These are phyloP conservation scores for Mylabris phalerata DNA, from an alignment of 1,140 invertebrate genomes.

Conservation along the genomic window DNA sequence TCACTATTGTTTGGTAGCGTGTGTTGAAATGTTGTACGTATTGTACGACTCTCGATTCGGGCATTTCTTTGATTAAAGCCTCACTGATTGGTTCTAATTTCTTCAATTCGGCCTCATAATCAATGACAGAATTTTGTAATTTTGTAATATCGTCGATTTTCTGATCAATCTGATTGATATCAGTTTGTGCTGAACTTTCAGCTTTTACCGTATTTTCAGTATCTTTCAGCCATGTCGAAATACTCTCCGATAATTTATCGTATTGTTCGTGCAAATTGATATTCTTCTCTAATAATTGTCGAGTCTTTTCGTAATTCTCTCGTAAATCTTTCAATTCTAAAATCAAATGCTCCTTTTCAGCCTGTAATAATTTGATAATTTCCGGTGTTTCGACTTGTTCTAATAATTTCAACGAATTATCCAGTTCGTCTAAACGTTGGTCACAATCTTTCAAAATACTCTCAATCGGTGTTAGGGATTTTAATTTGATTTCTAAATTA, in stretches of 20 bases:
- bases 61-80: constrained; percentile 65
- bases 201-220: constrained; percentile 71
- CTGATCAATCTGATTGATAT: constrained; percentile 60
- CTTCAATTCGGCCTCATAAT: constrained; percentile 59
- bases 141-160: constrained; percentile 64
- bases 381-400: constrained; percentile 61
- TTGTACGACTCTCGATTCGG: constrained; percentile 73
- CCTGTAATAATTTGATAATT: constrained; percentile 53
- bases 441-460: constrained; percentile 63
- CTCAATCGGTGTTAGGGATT: constrained; percentile 71
- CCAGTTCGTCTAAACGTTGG: constrained; percentile 55
- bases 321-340: constrained; percentile 64
- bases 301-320: constrained; percentile 60
- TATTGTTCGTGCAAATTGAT: constrained; percentile 75
- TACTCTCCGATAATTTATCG: constrained; percentile 66
- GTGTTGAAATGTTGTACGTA: constrained; percentile 70
- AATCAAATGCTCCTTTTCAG: constrained; percentile 57
- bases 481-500: constrained; percentile 86
- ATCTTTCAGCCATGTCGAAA: constrained; percentile 79
- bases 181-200: constrained; percentile 63
- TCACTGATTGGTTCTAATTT: constrained; percentile 61
- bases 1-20: constrained; percentile 68
- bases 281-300: constrained; percentile 61
- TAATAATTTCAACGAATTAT: constrained; percentile 59
- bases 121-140: constrained; percentile 55